These are phyloP conservation scores for Tetranychus piercei DNA, from an alignment of 2,888 invertebrate genomes.

Conservation along the genomic window DNA sequence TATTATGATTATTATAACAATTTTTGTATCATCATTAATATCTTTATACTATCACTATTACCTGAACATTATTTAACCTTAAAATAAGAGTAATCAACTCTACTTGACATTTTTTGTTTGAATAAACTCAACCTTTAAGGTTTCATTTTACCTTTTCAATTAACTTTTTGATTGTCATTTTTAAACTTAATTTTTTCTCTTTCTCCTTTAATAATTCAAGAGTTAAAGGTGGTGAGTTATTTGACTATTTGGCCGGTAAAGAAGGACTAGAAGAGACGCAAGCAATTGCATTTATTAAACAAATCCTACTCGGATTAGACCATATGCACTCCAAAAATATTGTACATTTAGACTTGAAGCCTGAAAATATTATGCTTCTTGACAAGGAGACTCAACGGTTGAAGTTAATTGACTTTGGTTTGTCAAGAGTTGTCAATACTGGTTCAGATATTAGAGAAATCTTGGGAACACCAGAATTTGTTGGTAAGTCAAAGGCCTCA, in stretches of 20 bases:
- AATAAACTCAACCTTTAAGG: too few relatives aligned
- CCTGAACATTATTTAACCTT: too few relatives aligned
- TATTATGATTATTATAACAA: too few relatives aligned
- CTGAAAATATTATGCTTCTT: constrained; percentile 46
- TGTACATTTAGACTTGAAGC: constrained; percentile 48
- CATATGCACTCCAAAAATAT: constrained; percentile 45
- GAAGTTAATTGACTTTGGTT: constrained; percentile 48
- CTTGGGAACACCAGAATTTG: constrained; percentile 41
- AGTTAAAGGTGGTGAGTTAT: constrained; percentile 47
- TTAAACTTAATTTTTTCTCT: constrained; percentile 1
- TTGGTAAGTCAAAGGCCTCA: constrained; percentile 32
- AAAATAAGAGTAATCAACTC: too few relatives aligned
- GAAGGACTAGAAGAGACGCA: constrained; percentile 42
- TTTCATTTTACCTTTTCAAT: not conserved
- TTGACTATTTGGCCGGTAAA: constrained; percentile 41
- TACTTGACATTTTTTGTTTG: too few relatives aligned
- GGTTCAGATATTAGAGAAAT: constrained; percentile 39
- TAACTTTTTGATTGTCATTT: not conserved
- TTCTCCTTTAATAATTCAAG: constrained; percentile 29
- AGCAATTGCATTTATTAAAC: constrained; percentile 43
- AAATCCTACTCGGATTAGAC: constrained; percentile 44
- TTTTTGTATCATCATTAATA: too few relatives aligned
- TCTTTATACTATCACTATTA: too few relatives aligned
- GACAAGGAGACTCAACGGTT: constrained; percentile 38
- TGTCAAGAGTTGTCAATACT: constrained; percentile 36